These are phyloP conservation scores for Apocheima hispidaria DNA, from an alignment of 2,888 invertebrate species.

Conservation along the genomic window DNA sequence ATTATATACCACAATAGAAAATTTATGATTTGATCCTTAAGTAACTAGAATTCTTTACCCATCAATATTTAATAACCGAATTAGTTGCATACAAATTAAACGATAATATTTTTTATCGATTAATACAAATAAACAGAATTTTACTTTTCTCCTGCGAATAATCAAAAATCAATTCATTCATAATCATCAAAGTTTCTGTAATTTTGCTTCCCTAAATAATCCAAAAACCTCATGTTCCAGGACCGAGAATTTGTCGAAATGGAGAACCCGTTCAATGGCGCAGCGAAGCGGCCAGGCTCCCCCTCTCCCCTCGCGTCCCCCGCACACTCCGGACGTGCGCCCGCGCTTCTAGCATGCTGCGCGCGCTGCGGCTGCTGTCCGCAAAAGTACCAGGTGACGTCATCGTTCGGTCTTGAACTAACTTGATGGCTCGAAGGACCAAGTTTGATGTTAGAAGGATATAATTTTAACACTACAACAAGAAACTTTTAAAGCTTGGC, in stretches of 20 bases:
- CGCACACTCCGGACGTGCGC: slow-evolving; percentile 92
- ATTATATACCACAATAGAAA: too few species aligned
- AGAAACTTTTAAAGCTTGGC: too few species aligned
- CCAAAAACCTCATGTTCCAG: slow-evolving; percentile 79
- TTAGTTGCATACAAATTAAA: too few species aligned
- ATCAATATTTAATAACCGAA: not conserved
- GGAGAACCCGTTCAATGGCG: slow-evolving; percentile 97
- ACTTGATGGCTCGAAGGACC: slow-evolving; percentile 3
- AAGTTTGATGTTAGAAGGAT: not conserved
- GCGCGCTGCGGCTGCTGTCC: slow-evolving; percentile 95
- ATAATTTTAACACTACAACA: not conserved
- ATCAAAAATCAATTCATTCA: not conserved
- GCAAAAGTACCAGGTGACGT: slow-evolving; percentile 93
- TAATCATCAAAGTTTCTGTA: not conserved
- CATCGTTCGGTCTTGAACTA: slow-evolving; percentile 28
- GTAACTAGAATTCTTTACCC: not conserved
- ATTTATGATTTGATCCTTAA: too few species aligned
- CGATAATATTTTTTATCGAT: too few species aligned
- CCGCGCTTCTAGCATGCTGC: slow-evolving; percentile 92
- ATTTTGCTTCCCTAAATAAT: not conserved
- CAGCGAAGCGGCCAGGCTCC: slow-evolving; percentile 95
- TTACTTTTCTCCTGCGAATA: too few species aligned
- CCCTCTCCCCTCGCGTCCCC: slow-evolving; percentile 95
- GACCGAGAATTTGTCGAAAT: slow-evolving; percentile 98
- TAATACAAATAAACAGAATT: too few species aligned